A percentile compares a stretch with the other conserved stretches of the same genome.
These are phyloP conservation scores for Agrilus cyanescens DNA, from an alignment of 2,888 invertebrate genomes.

Conservation along the genomic window DNA sequence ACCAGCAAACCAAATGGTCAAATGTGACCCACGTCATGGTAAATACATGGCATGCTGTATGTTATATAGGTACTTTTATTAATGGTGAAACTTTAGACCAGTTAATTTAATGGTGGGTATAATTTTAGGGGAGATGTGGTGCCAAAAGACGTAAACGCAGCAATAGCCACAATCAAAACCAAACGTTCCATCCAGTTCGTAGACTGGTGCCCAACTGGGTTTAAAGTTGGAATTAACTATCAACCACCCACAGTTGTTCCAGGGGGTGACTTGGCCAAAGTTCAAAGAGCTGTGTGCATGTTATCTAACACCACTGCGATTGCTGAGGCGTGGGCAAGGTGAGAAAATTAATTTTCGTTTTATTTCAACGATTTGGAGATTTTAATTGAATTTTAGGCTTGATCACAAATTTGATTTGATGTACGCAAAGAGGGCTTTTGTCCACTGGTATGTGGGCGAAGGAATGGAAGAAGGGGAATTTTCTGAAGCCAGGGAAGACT, in stretches of 20 bases:
- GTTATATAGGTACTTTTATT: conserved; percentile 72
- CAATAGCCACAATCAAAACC: conserved; percentile 90
- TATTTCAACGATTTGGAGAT: neutral
- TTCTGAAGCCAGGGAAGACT: conserved; percentile 76
- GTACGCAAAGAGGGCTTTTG: conserved; percentile 93
- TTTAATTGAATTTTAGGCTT: conserved; percentile 42
- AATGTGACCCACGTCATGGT: conserved; percentile 82
- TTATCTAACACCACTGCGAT: conserved; percentile 93
- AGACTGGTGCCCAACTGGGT: conserved; percentile 78
- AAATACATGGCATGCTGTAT: conserved; percentile 94
- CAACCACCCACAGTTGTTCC: conserved; percentile 86
- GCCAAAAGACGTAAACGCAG: conserved; percentile 82
- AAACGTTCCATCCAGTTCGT: conserved; percentile 84
- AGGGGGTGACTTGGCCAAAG: conserved; percentile 84
- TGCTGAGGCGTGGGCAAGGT: conserved; percentile 90
- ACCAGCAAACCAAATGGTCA: conserved; percentile 88
- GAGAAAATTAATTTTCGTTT: conserved; percentile 23
- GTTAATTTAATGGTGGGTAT: too few species aligned
- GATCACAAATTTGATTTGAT: conserved; percentile 94
- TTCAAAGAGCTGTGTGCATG: conserved; percentile 94
- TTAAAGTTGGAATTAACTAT: conserved; percentile 78
- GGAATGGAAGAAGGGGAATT: conserved; percentile 85
- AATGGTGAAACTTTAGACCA: too few species aligned
- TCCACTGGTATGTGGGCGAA: conserved; percentile 87
- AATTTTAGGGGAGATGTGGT: conserved; percentile 74